Percentiles rank a stretch among this genome's conserved stretches.
phyloP scores from a whole-genome alignment of 2,113 vertebrate genomes.

The Dicaeum eximium region DNA sequence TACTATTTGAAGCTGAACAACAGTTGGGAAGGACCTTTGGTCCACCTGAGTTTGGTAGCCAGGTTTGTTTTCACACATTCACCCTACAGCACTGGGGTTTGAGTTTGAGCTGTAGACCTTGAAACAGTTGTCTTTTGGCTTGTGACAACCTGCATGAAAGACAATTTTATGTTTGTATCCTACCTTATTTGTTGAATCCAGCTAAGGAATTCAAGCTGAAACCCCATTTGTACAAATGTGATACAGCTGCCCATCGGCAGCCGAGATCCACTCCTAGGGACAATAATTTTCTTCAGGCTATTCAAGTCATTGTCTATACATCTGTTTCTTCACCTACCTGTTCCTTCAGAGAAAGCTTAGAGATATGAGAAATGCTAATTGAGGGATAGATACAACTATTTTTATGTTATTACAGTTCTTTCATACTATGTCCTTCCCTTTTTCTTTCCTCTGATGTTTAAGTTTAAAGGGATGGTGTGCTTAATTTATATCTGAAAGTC shows the following conservation, averaged over 20 bases:
- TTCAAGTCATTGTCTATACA: not conserved
- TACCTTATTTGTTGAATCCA: not conserved
- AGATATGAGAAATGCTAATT: not conserved
- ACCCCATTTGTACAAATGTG: rapidly evolving
- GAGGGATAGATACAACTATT: not conserved
- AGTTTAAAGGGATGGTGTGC: not conserved
- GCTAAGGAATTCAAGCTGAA: not conserved
- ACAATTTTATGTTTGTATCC: not conserved
- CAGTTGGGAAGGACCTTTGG: not conserved
- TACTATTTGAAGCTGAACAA: not conserved
- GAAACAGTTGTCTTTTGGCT: not conserved
- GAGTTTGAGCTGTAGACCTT: not conserved
- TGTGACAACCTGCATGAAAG: not conserved
- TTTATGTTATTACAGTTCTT: not conserved
- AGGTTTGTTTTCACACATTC: not conserved
- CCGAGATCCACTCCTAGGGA: not conserved
- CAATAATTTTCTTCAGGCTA: not conserved
- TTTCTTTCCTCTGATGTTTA: not conserved
- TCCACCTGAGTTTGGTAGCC: not conserved
- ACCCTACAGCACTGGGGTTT: not conserved
- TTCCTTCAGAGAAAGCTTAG: not conserved
- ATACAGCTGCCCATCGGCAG: not conserved
- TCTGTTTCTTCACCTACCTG: not conserved
- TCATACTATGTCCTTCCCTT: not conserved
- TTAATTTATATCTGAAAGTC: not conserved